Evolutionary conservation across 2,888 invertebrate species (phyloP).

Genomic region (Torymus auratus): DNA sequence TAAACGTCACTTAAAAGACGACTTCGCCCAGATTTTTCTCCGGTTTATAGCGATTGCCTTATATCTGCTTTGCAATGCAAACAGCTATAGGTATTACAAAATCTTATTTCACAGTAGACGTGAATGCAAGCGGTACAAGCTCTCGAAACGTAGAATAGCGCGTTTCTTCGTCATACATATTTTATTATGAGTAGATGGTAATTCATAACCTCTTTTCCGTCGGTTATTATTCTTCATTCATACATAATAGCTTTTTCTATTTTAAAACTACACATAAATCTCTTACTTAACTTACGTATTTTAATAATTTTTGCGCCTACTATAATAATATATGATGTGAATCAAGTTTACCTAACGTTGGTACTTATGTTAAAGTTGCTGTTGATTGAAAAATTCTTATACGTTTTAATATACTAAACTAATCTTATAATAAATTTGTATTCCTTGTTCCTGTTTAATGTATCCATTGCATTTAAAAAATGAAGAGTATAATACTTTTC

Average conservation of each 20-base stretch:
- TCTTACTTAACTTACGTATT: too few species aligned
- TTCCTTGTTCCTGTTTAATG: not conserved
- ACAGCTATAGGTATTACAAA: conserved; percentile 38
- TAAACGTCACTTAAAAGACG: not conserved
- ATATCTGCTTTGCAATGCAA: conserved; percentile 46
- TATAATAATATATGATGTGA: too few species aligned
- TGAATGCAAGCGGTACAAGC: conserved; percentile 21
- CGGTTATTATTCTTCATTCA: not conserved
- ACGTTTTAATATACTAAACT: conserved; percentile 13
- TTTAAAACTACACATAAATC: not conserved
- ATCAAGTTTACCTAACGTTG: too few species aligned
- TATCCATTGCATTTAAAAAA: not conserved
- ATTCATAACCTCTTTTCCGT: too few species aligned
- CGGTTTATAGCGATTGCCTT: conserved; percentile 2
- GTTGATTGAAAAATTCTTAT: too few species aligned
- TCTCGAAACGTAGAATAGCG: conserved; percentile 19
- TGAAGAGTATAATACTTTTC: too few species aligned
- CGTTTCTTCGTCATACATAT: not conserved
- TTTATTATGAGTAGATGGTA: too few species aligned
- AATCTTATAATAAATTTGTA: conserved; percentile 7
- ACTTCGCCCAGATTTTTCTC: not conserved
- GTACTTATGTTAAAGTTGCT: too few species aligned
- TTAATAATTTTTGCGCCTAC: too few species aligned
- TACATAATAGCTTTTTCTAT: not conserved
- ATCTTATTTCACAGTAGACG: conserved; percentile 21